Percentiles rank a stretch among this genome's conserved stretches.
Conservation (phyloP, 2,888 invertebrate genomes). For the Lapara coniferarum region DNA sequence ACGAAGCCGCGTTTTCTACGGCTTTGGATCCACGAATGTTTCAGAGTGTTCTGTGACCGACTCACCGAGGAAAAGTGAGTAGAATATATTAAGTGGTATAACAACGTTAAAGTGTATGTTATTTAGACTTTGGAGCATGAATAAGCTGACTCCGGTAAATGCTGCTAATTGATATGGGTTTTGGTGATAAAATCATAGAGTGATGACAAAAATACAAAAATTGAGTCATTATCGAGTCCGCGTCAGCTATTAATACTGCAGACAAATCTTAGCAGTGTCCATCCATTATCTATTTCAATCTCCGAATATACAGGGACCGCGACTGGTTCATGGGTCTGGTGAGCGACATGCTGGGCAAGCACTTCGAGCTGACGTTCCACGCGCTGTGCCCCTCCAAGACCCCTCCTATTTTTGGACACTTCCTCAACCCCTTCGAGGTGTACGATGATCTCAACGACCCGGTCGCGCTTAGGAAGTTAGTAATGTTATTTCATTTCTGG, state of each 20-base stretch:
- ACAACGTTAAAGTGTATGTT: background rate
- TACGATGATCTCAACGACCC: slow-evolving; percentile 92
- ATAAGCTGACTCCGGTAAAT: background rate
- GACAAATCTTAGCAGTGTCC: no score
- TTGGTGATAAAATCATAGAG: background rate
- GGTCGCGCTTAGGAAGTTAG: slow-evolving; percentile 71
- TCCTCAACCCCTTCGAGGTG: slow-evolving; percentile 89
- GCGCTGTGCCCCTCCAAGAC: slow-evolving; percentile 89
- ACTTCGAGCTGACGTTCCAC: slow-evolving; percentile 92
- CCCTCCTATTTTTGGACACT: slow-evolving; percentile 90
- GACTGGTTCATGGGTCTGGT: slow-evolving; percentile 90
- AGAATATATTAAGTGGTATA: background rate
- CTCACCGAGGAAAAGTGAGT: slow-evolving; percentile 89
- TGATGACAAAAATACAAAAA: background rate
- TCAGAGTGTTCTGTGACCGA: slow-evolving; percentile 92
- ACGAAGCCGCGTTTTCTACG: slow-evolving; percentile 88
- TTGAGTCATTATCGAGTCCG: no score
- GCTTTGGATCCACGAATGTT: slow-evolving; percentile 94
- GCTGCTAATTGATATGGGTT: no score
- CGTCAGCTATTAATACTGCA: no score
- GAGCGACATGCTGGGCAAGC: slow-evolving; percentile 88
- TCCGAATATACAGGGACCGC: slow-evolving; percentile 82
- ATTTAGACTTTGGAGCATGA: background rate
- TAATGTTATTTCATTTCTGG: slow-evolving; percentile 1
- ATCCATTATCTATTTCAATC: no score